Base-by-base conservation (phyloP, 2,797 vertebrate genomes). In the Sebastes taczanowskii region DNA sequence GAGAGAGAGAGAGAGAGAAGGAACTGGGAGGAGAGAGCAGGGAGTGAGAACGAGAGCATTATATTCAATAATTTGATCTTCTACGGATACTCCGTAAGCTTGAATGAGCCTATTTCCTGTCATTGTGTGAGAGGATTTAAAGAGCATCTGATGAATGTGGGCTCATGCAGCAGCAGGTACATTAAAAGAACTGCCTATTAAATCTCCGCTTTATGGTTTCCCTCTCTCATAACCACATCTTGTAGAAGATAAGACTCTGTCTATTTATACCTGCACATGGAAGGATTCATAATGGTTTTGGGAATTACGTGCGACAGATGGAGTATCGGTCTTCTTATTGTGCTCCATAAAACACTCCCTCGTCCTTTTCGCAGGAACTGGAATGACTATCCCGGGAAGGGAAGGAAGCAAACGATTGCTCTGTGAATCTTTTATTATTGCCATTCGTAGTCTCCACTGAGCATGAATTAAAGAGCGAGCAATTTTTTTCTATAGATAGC, bases 61-160 rank as follows among this genome's bases (percentile, higher is more conserved):
- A 82, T 87, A 78, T 87, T 84, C 42, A 82, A 88, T 90, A 83
- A 91, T 92, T 86, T 79, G 74, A 90, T 92, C 68, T 85, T 34
- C 71, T 86, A 60, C 55, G 79, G 80, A 85, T 82, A 64, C 64
- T 74, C 70, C 74, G 77, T 71, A 38, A 72, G 79, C 83, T 71
- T 87, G 84, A 89, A 85, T 76, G 85, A 88, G 76, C 70, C 78
- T n/a, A 69, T 91, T 90, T 78, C 38, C 80, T 82, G 83, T 89
- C 88, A 86, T 78, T 85, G 79, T 88, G 86, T 53, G 78, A 59
- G 80, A 82, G 78, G 86, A 78, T 86, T 79, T 86, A 80, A 89
- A 71, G 82, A 85, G 62, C 61, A 63, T 84, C 67, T 86, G 87
- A 86, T 89, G 83, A 88, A 89, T 82, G 77, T 61, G 82, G 64